These are phyloP conservation scores for Notarius quadriscutis DNA, from an alignment of 2,113 vertebrate species.

Conservation along the genomic window DNA sequence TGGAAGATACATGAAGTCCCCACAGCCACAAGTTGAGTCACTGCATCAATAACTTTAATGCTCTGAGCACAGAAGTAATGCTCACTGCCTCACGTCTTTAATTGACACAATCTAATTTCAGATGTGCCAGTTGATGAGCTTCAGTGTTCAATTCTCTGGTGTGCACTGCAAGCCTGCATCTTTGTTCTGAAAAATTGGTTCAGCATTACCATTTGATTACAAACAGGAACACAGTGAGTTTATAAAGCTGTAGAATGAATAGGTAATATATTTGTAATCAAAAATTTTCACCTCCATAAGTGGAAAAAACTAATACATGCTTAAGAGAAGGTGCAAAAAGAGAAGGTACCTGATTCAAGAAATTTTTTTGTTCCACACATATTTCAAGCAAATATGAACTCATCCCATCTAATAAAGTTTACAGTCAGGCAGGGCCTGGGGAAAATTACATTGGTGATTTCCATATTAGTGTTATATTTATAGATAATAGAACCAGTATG, in stretches of 20 bases:
- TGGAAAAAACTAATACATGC: slow-evolving; percentile 21
- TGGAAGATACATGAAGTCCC: slow-evolving; percentile 38
- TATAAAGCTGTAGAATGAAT: slow-evolving; percentile 33
- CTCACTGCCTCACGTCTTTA: slow-evolving; percentile 32
- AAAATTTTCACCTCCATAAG: slow-evolving; percentile 11
- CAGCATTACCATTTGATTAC: slow-evolving; percentile 40
- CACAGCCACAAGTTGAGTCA: slow-evolving; percentile 23
- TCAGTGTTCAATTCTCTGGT: slow-evolving; percentile 16
- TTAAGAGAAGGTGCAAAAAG: slow-evolving; percentile 17
- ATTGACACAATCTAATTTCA: slow-evolving; percentile 44
- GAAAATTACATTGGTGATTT: slow-evolving; percentile 37
- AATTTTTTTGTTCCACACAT: not conserved
- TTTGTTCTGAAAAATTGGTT: slow-evolving; percentile 25
- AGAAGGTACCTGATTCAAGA: slow-evolving; percentile 11
- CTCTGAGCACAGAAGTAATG: slow-evolving; percentile 3
- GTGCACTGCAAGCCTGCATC: slow-evolving; percentile 14
- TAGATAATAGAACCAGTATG: slow-evolving; percentile 20
- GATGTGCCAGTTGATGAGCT: slow-evolving; percentile 39
- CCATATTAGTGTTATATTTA: slow-evolving; percentile 41
- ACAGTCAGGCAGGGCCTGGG: slow-evolving; percentile 25
- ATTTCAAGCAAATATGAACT: slow-evolving; percentile 12
- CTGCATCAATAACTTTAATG: slow-evolving; percentile 44
- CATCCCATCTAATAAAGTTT: slow-evolving; percentile 3
- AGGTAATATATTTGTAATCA: slow-evolving; percentile 38
- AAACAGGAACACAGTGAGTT: slow-evolving; percentile 37